Percentiles rank a stretch among this genome's conserved stretches.
Evolutionary conservation across 1,140 invertebrate genomes (phyloP).

Genomic region (Coenobita brevimanus): DNA sequence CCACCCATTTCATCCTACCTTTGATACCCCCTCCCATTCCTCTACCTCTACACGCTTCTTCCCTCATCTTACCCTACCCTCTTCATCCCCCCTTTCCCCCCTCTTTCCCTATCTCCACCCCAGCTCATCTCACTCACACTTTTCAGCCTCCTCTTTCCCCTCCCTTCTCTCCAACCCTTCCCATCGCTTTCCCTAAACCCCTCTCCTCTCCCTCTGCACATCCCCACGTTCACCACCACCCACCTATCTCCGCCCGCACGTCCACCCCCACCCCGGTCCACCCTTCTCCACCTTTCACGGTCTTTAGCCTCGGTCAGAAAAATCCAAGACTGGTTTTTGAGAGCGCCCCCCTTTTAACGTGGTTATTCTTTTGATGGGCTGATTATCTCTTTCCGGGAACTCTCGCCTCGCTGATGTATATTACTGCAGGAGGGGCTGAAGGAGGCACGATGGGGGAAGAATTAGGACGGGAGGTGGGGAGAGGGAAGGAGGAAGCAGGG

Average conservation of each 20-base stretch:
- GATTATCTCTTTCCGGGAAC: slow-evolving; percentile 19
- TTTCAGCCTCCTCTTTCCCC: too few species aligned
- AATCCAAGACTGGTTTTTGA: neutral
- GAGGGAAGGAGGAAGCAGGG: too few species aligned
- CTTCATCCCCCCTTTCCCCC: too few species aligned
- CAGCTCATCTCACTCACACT: too few species aligned
- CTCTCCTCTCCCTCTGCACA: neutral
- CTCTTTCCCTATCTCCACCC: too few species aligned
- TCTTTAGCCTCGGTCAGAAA: slow-evolving; percentile 7
- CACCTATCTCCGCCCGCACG: too few species aligned
- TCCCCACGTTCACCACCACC: neutral
- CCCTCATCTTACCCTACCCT: too few species aligned
- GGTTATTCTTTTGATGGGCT: neutral
- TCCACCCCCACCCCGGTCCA: too few species aligned
- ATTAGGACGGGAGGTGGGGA: neutral
- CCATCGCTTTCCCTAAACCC: neutral
- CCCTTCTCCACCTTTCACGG: neutral
- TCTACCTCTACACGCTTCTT: too few species aligned
- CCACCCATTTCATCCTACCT: too few species aligned
- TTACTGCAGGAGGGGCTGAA: neutral
- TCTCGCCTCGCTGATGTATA: neutral
- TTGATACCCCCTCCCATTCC: too few species aligned
- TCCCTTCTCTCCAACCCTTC: too few species aligned
- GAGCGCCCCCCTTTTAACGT: slow-evolving; percentile 6
- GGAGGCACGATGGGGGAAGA: neutral